A percentile compares a stretch with the other conserved stretches of the same genome.
These are phyloP conservation scores for Tympanoctomys barrerae DNA, from an alignment of 2,797 vertebrate species.

Conservation along the genomic window DNA sequence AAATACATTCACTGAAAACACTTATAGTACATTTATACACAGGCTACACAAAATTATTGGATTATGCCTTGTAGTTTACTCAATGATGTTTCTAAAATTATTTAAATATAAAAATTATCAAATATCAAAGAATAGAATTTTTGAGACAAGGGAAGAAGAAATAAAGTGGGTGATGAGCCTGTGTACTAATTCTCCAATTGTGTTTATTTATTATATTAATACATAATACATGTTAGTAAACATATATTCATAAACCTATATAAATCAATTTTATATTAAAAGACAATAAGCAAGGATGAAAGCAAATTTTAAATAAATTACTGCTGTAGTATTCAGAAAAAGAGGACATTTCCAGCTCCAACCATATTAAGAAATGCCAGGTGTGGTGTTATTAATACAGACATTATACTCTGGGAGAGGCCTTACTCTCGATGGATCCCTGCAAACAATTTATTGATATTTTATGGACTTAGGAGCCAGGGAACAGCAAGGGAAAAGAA, in stretches of 20 bases:
- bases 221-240: background rate
- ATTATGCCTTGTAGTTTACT: background rate
- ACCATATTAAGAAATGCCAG: background rate
- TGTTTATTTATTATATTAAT: background rate
- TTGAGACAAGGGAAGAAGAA: background rate
- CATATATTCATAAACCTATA: background rate
- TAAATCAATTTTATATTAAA: background rate
- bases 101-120: slow-evolving; percentile 14
- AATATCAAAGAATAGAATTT: background rate
- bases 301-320: background rate
- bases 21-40: too few relatives aligned
- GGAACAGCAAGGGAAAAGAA: background rate
- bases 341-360: background rate
- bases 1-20: background rate
- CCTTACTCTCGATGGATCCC: background rate
- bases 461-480: background rate
- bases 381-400: background rate
- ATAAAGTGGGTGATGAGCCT: background rate
- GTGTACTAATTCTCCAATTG: background rate
- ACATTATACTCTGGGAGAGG: background rate
- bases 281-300: background rate
- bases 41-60: background rate
- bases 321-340: background rate
- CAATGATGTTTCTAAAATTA: background rate
- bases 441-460: background rate